These are phyloP conservation scores for Alviniconcha strummeri DNA, from an alignment of 2,888 invertebrate species.

Conservation along the genomic window DNA sequence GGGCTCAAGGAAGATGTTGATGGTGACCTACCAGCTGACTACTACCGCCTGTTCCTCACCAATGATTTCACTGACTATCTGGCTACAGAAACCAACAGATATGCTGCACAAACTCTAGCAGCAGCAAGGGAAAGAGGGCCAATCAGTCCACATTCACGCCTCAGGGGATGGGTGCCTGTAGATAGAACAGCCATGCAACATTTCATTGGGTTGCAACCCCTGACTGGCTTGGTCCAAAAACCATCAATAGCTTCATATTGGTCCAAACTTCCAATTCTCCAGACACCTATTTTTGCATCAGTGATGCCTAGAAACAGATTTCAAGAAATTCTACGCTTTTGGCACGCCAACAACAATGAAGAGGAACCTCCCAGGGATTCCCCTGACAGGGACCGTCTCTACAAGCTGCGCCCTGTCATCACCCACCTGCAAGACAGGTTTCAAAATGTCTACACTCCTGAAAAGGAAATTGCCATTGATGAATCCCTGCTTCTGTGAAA, in stretches of 20 bases:
- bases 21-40: no score
- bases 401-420: neutral
- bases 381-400: neutral
- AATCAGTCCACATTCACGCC: no score
- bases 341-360: neutral
- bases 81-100: no score
- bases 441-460: neutral
- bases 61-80: no score
- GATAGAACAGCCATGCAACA: no score
- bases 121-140: no score
- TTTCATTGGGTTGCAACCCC: no score
- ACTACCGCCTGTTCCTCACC: no score
- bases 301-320: neutral
- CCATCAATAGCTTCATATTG: neutral
- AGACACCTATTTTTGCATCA: neutral
- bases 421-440: neutral
- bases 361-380: neutral
- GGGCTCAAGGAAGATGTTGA: neutral
- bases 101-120: no score
- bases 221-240: neutral
- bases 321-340: neutral
- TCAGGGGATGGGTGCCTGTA: no score
- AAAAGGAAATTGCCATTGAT: neutral
- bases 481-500: slow-evolving; percentile 1
- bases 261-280: neutral